Evolutionary conservation across 2,113 vertebrate genomes (phyloP).

Genomic region (Macquaria ambigua): DNA sequence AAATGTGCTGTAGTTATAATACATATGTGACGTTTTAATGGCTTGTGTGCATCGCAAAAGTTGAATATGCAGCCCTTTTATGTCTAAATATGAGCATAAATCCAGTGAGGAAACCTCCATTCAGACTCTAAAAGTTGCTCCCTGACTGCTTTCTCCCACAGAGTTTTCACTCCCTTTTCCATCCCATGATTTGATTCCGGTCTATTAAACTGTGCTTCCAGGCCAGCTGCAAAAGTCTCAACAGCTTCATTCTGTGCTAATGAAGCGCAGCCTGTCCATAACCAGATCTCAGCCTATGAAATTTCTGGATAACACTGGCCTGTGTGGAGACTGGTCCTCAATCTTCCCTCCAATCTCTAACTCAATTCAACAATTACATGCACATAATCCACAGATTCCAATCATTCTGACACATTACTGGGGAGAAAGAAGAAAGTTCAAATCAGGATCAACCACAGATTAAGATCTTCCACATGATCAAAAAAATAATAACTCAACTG

Average conservation of each 20-base stretch:
- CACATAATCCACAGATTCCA: conserved; percentile 61
- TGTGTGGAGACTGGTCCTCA: conserved; percentile 19
- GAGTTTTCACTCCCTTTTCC: conserved; percentile 57
- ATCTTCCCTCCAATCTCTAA: conserved; percentile 52
- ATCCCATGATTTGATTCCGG: conserved; percentile 66
- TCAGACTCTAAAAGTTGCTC: conserved; percentile 43
- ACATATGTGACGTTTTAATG: conserved; percentile 18
- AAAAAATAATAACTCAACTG: conserved; percentile 32
- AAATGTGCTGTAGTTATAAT: conserved; percentile 2
- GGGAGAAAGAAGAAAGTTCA: conserved; percentile 34
- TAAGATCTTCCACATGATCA: conserved; percentile 11
- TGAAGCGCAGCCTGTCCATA: conserved; percentile 71
- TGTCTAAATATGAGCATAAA: conserved; percentile 9
- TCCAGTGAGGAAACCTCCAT: conserved; percentile 40
- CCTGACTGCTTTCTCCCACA: conserved; percentile 43
- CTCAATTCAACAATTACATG: conserved; percentile 62
- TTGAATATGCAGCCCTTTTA: neutral
- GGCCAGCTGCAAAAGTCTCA: conserved; percentile 69
- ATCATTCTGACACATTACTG: conserved; percentile 9
- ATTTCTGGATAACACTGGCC: conserved; percentile 52
- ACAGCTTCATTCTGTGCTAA: conserved; percentile 67
- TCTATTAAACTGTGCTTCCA: conserved; percentile 72
- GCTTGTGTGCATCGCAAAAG: conserved; percentile 25
- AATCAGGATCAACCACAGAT: conserved; percentile 17
- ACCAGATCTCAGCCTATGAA: conserved; percentile 66